These are phyloP conservation scores for Chironomus tentans DNA, from an alignment of 2,888 invertebrate genomes.

Conservation along the genomic window DNA sequence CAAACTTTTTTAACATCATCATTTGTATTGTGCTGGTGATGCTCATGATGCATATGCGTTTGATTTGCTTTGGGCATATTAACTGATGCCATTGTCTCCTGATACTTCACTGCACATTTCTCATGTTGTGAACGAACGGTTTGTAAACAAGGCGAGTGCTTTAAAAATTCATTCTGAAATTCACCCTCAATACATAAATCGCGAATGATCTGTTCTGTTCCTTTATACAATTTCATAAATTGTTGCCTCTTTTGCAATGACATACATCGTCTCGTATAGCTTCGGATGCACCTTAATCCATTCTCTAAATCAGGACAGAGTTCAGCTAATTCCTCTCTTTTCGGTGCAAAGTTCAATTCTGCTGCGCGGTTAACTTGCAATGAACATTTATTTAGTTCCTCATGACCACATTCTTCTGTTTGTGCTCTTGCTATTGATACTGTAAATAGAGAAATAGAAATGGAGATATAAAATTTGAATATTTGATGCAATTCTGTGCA, in stretches of 20 bases:
- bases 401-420: slow-evolving; percentile 45
- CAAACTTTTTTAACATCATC: slow-evolving; percentile 26
- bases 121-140: slow-evolving; percentile 62
- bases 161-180: slow-evolving; percentile 64
- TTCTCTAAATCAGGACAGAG: slow-evolving; percentile 64
- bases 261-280: slow-evolving; percentile 69
- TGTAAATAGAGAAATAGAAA: background rate
- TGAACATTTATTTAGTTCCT: slow-evolving; percentile 56
- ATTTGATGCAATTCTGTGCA: background rate
- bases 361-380: slow-evolving; percentile 54
- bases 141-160: slow-evolving; percentile 68
- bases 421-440: slow-evolving; percentile 13
- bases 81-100: slow-evolving; percentile 55
- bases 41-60: background rate
- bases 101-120: slow-evolving; percentile 61
- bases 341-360: slow-evolving; percentile 56
- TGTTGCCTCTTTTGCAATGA: slow-evolving; percentile 59
- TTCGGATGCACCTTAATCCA: slow-evolving; percentile 68
- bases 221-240: slow-evolving; percentile 63
- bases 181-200: slow-evolving; percentile 66
- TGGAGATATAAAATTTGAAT: background rate
- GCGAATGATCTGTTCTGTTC: slow-evolving; percentile 59
- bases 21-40: slow-evolving; percentile 5
- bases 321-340: slow-evolving; percentile 54
- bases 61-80: slow-evolving; percentile 19